phyloP scores from a whole-genome alignment of 2,797 vertebrate species.

The Dicrostonyx torquatus region DNA sequence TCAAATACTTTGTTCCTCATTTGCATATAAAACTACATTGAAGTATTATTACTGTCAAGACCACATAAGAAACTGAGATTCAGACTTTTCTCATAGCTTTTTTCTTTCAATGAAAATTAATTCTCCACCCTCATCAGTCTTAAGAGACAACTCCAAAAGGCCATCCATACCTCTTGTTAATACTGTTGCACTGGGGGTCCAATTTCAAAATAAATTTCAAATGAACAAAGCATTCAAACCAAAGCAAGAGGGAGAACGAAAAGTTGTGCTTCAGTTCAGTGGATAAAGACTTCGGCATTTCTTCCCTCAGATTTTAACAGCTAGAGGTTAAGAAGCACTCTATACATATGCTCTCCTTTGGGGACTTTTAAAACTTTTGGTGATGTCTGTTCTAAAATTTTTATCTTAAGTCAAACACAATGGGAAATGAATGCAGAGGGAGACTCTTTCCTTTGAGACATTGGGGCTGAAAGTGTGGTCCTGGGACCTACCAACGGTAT shows the following conservation, averaged over 20 bases:
- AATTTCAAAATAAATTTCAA: not conserved
- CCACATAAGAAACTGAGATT: not conserved
- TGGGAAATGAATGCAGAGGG: not conserved
- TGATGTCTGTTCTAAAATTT: constrained; percentile 21
- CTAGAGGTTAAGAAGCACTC: not conserved
- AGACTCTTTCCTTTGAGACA: constrained; percentile 18
- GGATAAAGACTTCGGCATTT: not conserved
- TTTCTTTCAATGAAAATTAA: not conserved
- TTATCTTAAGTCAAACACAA: not conserved
- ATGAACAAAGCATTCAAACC: not conserved
- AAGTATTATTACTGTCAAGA: not conserved
- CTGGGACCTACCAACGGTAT: not conserved
- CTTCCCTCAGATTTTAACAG: not conserved
- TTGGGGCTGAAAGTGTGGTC: not conserved
- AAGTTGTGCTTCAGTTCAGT: not conserved
- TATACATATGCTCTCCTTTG: not conserved
- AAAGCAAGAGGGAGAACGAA: not conserved
- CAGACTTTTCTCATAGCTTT: not conserved
- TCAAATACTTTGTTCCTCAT: not conserved
- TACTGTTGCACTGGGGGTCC: not conserved
- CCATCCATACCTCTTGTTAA: not conserved
- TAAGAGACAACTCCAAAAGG: not conserved
- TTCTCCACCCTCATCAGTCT: not conserved
- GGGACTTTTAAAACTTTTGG: constrained; percentile 7
- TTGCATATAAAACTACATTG: not conserved